Percentiles rank a stretch among this genome's conserved stretches.
Conservation (phyloP, 2,888 invertebrate genomes). For the Tenthredo notha region DNA sequence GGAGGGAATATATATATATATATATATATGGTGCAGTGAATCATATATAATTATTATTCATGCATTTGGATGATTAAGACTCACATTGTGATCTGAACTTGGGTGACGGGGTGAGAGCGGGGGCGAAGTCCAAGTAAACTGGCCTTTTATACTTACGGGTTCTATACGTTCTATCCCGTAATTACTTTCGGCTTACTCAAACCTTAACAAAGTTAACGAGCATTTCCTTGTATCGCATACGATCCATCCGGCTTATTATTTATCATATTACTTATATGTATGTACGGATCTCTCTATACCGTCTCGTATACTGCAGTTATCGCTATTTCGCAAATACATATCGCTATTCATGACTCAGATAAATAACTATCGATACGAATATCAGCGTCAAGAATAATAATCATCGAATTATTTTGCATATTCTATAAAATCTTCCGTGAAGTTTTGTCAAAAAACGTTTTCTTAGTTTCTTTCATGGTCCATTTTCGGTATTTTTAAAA, state of each 20-base stretch:
- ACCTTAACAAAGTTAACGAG: conserved; percentile 34
- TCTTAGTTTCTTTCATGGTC: no score
- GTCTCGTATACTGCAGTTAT: background rate
- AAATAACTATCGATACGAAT: background rate
- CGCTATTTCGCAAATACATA: background rate
- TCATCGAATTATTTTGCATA: background rate
- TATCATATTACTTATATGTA: background rate
- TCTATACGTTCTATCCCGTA: background rate
- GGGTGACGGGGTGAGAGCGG: conserved; percentile 6
- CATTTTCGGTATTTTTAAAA: no score
- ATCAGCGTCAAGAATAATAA: background rate
- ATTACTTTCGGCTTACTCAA: conserved; percentile 23
- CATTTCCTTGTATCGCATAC: conserved; percentile 38
- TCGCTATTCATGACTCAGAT: background rate
- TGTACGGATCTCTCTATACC: no score
- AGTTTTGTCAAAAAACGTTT: no score
- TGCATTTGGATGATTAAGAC: conserved; percentile 37
- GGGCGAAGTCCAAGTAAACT: conserved; percentile 34
- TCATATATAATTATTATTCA: conserved; percentile 40
- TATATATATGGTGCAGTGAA: background rate
- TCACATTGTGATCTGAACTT: conserved; percentile 15
- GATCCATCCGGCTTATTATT: conserved; percentile 21
- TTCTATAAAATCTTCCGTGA: no score
- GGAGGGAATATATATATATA: background rate
- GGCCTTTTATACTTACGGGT: conserved; percentile 5